phyloP scores from a whole-genome alignment of 1,140 invertebrate genomes.

The Berghia stephanieae region DNA sequence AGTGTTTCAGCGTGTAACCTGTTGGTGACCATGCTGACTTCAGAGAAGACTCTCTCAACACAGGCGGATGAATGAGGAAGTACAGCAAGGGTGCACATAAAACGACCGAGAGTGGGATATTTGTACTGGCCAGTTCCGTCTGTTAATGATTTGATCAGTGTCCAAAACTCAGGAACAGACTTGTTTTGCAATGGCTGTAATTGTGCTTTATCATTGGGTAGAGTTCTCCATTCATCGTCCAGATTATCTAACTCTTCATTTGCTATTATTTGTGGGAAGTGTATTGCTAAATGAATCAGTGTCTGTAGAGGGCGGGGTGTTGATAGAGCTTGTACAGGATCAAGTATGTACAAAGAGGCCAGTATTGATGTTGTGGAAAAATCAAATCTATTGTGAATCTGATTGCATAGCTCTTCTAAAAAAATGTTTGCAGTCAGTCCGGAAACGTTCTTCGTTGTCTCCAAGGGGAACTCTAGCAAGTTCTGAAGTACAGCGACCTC shows the following conservation, averaged over 20 bases:
- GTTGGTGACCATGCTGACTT: slow-evolving; percentile 7
- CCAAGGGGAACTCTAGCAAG: neutral
- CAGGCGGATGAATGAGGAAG: slow-evolving; percentile 4
- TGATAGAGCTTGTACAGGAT: neutral
- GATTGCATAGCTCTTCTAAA: neutral
- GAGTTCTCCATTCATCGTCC: neutral
- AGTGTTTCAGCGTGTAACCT: neutral
- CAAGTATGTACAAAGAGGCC: too few species aligned
- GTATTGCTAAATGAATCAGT: too few species aligned
- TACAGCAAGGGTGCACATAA: neutral
- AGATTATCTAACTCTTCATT: neutral
- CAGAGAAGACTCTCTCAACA: slow-evolving; percentile 6
- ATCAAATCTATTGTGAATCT: neutral
- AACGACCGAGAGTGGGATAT: neutral
- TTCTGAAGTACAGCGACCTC: neutral
- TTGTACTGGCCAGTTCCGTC: neutral
- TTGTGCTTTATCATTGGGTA: neutral
- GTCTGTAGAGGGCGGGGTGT: neutral
- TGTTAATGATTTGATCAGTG: neutral
- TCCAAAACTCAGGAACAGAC: slow-evolving; percentile 3
- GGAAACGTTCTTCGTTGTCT: neutral
- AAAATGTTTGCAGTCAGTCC: too few species aligned
- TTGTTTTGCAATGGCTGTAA: neutral
- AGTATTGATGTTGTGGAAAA: neutral
- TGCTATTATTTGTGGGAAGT: neutral